These are phyloP conservation scores for Pagrus major DNA, from an alignment of 2,113 vertebrate genomes.

Conservation along the genomic window DNA sequence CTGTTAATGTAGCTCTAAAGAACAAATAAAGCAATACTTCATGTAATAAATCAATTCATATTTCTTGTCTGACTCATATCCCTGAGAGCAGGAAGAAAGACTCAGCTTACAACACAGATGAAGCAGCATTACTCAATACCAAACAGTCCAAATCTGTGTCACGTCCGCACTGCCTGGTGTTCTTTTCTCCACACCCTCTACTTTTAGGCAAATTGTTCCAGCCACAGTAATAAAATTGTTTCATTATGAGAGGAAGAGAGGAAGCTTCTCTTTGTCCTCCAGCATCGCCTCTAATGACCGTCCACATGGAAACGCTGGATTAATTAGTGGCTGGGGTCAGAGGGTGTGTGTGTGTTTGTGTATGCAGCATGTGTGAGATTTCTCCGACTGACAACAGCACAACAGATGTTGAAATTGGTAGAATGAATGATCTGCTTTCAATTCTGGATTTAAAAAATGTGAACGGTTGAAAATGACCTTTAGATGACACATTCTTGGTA, in stretches of 20 bases:
- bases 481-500: conserved; percentile 7
- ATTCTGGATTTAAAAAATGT: neutral
- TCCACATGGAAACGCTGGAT: conserved; percentile 58
- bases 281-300: conserved; percentile 57
- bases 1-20: neutral
- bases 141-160: conserved; percentile 1
- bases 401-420: neutral
- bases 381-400: conserved; percentile 25
- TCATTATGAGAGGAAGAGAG: conserved; percentile 42
- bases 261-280: conserved; percentile 58
- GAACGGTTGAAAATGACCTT: conserved; percentile 3
- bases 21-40: conserved; percentile 1
- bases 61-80: neutral
- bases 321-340: conserved; percentile 58
- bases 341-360: conserved; percentile 12
- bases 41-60: neutral
- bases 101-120: neutral
- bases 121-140: neutral
- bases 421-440: neutral
- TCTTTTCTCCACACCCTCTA: conserved; percentile 21
- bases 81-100: neutral
- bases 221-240: conserved; percentile 50
- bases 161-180: conserved; percentile 23
- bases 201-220: conserved; percentile 35
- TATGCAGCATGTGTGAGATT: conserved; percentile 1